Conservation (phyloP, 2,113 vertebrate genomes). For the Steatornis caripensis region DNA sequence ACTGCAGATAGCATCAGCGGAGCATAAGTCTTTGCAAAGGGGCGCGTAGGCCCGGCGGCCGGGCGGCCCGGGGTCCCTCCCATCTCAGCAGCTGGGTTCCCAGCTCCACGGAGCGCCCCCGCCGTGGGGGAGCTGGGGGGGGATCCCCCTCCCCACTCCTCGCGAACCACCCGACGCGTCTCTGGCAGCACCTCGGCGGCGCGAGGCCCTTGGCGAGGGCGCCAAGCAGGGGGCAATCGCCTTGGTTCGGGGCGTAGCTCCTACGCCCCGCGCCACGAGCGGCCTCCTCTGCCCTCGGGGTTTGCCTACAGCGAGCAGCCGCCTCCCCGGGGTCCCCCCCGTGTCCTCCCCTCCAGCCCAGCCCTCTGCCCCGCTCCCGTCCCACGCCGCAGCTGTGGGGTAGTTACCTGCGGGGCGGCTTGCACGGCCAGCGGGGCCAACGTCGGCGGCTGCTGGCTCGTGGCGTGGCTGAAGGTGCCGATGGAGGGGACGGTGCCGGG, state of each 20-base stretch:
- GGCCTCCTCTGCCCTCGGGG: not conserved
- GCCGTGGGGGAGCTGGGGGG: not conserved
- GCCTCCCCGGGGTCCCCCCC: not conserved
- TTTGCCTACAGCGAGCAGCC: not conserved
- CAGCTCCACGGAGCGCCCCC: not conserved
- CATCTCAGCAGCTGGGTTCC: not conserved
- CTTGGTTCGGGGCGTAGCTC: not conserved
- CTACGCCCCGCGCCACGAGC: not conserved
- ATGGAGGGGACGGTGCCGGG: constrained; percentile 13
- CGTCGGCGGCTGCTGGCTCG: constrained; percentile 64
- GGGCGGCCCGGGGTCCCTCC: not conserved
- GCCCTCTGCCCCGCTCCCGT: not conserved
- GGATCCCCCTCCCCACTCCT: not conserved
- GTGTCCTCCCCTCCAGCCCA: not conserved
- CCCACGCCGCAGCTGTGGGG: not conserved
- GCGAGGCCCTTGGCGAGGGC: not conserved
- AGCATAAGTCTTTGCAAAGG: not conserved
- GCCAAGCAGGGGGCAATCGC: not conserved
- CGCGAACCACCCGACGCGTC: not conserved
- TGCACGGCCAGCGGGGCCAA: constrained; percentile 67
- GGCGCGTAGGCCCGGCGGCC: not conserved
- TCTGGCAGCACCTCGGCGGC: not conserved
- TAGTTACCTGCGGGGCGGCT: constrained; percentile 73
- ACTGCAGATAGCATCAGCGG: constrained; percentile 62
- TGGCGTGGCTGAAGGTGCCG: constrained; percentile 58